Percentiles rank a stretch among this genome's conserved stretches.
These are phyloP conservation scores for Datnioides undecimradiatus DNA, from an alignment of 2,113 vertebrate genomes.

Conservation along the genomic window DNA sequence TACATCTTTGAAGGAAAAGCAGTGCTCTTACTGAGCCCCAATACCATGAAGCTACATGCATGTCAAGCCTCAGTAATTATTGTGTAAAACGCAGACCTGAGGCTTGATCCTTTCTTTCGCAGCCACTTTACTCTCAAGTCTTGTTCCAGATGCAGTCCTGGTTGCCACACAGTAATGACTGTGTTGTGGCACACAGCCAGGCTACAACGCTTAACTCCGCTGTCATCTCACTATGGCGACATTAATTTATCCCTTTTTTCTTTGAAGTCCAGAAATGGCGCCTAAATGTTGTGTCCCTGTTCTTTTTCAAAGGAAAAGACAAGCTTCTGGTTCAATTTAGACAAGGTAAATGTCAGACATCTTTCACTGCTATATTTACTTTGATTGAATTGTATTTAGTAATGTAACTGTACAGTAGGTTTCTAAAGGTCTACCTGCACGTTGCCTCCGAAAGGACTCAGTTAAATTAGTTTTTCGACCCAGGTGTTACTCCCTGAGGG, in stretches of 20 bases:
- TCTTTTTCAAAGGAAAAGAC: conserved; percentile 7
- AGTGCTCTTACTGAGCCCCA: not conserved
- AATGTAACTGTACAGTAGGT: conserved; percentile 31
- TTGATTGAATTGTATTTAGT: conserved; percentile 41
- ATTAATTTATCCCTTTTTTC: conserved; percentile 21
- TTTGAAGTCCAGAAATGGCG: conserved; percentile 11
- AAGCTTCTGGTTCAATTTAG: not conserved
- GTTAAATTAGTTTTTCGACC: conserved; percentile 63
- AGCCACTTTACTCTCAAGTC: conserved; percentile 20
- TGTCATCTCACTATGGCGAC: conserved; percentile 12
- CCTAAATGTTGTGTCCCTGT: not conserved
- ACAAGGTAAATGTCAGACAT: conserved; percentile 7
- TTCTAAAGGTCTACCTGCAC: conserved; percentile 42
- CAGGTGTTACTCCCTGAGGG: conserved; percentile 36
- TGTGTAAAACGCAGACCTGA: conserved; percentile 23
- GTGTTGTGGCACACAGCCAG: conserved; percentile 27
- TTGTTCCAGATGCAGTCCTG: conserved; percentile 12
- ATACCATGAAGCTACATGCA: not conserved
- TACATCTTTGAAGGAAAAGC: conserved; percentile 27
- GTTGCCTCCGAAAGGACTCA: conserved; percentile 21
- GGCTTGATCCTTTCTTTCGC: conserved; percentile 17
- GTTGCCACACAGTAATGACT: conserved; percentile 31
- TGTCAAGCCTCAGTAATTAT: not conserved
- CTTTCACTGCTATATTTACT: conserved; percentile 47
- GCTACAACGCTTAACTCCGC: not conserved